Conservation (phyloP, 2,113 vertebrate species). For the Chrysochloris asiatica region DNA sequence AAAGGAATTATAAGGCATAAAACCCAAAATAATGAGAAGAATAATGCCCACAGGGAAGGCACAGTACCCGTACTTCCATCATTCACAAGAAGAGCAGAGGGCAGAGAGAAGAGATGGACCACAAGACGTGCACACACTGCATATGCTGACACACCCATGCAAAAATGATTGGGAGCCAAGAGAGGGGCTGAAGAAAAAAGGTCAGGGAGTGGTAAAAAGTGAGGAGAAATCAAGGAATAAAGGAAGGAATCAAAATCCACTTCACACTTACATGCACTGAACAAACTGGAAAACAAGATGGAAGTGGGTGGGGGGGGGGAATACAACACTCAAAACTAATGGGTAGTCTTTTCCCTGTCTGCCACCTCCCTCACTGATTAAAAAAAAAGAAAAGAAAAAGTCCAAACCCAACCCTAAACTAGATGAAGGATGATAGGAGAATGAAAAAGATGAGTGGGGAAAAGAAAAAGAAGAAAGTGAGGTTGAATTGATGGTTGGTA, state of each 20-base stretch:
- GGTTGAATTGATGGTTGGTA: conserved; percentile 64
- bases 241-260: conserved; percentile 69
- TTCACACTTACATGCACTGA: conserved; percentile 88
- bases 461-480: conserved; percentile 61
- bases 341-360: conserved; percentile 45
- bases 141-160: conserved; percentile 82
- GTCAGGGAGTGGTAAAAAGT: conserved; percentile 13
- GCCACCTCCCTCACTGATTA: conserved; percentile 54
- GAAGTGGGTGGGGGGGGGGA: not conserved
- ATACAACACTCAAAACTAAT: not conserved
- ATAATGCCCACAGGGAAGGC: conserved; percentile 18
- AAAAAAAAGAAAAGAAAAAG: conserved; percentile 79
- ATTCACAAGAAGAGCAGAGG: conserved; percentile 69
- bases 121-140: conserved; percentile 82
- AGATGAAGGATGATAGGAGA: conserved; percentile 79
- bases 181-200: conserved; percentile 59
- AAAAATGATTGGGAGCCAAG: conserved; percentile 66
- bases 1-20: conserved; percentile 53
- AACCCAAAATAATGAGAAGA: conserved; percentile 52
- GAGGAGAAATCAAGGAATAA: conserved; percentile 1
- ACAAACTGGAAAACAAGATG: conserved; percentile 74
- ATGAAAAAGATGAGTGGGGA: conserved; percentile 42
- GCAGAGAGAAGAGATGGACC: conserved; percentile 65
- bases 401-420: conserved; percentile 83
- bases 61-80: conserved; percentile 60